Base-by-base conservation (phyloP, 2,888 invertebrate genomes). In the Amphiduros pacificus region DNA sequence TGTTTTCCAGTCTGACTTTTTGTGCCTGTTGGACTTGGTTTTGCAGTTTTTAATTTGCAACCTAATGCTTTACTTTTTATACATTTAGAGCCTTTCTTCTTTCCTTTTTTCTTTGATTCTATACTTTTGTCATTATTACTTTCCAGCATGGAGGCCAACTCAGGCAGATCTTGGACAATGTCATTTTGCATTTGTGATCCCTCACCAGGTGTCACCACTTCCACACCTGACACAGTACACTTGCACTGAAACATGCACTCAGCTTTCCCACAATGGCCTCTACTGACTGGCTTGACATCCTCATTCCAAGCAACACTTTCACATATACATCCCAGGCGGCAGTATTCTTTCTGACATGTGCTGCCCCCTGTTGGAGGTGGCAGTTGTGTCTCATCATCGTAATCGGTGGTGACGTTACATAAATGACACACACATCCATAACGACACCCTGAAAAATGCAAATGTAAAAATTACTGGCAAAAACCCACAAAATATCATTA, bases 351-450 rank as follows among this genome's bases (percentile, higher is more conserved):
- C 44, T 73, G 73, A 71, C 78, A 78, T 14, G 54, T 17, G 4
- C 5, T 26, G 14, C 41, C 17, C n/a, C 22, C 27, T 14, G 51
- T 20, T 14, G 22, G 27, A 0, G 53, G 20, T 5, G 66, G 66
- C 0, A 64, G 44, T 40, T 70, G 69, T 24, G 67, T 63, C 28
- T 63, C 68, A 40, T 70, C 71, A 3, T 68, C 67, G 20, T 65
- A 68, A 31, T 70, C 73, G 6, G 68, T 65, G 53, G n/a, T 4
- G 6, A 44, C 44, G 5, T 68, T 71, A 65, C 74, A 77, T 50
- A 77, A 70, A 56, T 77, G 75, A 64, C 77, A 77, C 29, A 77
- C 76, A 65, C 77, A 77, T 27, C 77, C 76, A 68, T 76, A 77
- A 9, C 76, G 70, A 63, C 77, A 77, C 24, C 77, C 77, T 77